Conservation (phyloP, 2,113 vertebrate genomes). For the Platycercus adscitus region DNA sequence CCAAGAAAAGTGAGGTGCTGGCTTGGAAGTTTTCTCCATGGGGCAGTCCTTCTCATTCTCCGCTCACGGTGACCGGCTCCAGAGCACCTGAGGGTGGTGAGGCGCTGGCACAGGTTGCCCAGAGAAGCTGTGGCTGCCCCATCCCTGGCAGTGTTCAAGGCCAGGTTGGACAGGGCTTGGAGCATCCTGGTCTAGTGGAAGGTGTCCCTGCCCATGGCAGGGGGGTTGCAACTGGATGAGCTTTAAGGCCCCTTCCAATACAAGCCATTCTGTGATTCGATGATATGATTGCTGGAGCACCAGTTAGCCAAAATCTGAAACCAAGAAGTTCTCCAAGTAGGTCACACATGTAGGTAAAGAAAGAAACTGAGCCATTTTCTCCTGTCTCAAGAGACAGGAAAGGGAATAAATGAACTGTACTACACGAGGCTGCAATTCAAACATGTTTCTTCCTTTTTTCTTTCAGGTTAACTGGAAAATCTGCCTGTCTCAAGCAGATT, state of each 20-base stretch:
- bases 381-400: background rate
- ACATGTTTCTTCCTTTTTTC: background rate
- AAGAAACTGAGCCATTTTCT: background rate
- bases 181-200: background rate
- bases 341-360: background rate
- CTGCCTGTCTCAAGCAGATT: background rate
- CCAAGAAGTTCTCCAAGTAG: background rate
- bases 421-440: background rate
- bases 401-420: background rate
- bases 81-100: background rate
- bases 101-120: background rate
- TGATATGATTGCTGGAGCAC: background rate
- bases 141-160: background rate
- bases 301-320: too few species aligned
- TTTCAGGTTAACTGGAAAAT: background rate
- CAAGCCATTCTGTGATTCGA: background rate
- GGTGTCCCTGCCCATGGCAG: background rate
- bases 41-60: background rate
- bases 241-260: background rate
- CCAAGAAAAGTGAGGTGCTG: background rate
- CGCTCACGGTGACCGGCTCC: background rate
- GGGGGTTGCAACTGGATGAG: background rate
- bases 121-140: background rate
- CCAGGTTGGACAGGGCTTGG: background rate
- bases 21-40: background rate